Evolutionary conservation across 2,888 invertebrate species (phyloP).

Genomic region (Andrena hattorfiana): DNA sequence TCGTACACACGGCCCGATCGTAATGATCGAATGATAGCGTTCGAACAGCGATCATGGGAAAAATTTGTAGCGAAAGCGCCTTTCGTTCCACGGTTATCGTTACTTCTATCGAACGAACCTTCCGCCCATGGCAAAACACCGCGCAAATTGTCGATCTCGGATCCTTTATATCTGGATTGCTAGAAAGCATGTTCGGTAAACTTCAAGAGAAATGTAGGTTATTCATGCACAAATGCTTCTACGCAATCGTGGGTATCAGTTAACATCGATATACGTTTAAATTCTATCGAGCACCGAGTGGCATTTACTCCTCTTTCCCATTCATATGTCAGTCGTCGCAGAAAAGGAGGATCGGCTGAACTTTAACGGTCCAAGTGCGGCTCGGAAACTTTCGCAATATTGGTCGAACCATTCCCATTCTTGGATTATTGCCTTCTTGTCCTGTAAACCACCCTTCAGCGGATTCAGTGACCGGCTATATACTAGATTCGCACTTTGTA

Average conservation of each 20-base stretch:
- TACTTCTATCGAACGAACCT: conserved; percentile 1
- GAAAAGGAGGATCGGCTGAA: conserved; percentile 62
- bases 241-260: conserved; percentile 17
- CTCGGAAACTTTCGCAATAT: conserved; percentile 79
- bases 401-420: conserved; percentile 71
- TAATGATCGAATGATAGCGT: conserved; percentile 45
- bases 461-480: conserved; percentile 58
- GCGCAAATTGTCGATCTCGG: conserved; percentile 3
- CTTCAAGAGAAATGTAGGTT: neutral
- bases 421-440: conserved; percentile 70
- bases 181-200: neutral
- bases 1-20: conserved; percentile 12
- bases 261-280: conserved; percentile 43
- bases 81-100: neutral
- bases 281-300: conserved; percentile 47
- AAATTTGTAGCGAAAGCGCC: conserved; percentile 23
- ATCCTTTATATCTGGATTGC: neutral
- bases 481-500: conserved; percentile 62
- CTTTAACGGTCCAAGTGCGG: conserved; percentile 69
- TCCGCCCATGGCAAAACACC: neutral
- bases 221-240: neutral
- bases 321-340: conserved; percentile 59
- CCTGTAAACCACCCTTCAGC: conserved; percentile 59
- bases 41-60: conserved; percentile 17
- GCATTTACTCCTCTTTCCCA: conserved; percentile 46